Evolutionary conservation across 1,140 invertebrate genomes (phyloP).

Genomic region (Pseudomyrmex flavicornis): DNA sequence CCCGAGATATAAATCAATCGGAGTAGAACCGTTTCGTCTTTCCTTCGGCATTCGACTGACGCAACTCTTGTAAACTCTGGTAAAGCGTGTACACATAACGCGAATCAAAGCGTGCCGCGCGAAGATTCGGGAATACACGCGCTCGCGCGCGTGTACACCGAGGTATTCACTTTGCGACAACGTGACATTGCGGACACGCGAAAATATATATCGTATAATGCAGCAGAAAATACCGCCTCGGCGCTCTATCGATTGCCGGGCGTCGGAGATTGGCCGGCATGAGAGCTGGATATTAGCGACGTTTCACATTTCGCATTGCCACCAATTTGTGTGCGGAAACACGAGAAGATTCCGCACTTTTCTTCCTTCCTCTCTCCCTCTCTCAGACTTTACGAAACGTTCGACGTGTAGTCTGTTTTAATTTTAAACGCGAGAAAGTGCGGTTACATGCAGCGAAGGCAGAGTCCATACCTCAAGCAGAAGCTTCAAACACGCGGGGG

Average conservation of each 20-base stretch:
- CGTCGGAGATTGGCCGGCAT: not conserved
- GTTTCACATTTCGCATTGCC: not conserved
- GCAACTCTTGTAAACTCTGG: not conserved
- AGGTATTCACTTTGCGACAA: not conserved
- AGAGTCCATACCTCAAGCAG: too few species aligned
- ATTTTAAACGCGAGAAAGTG: not conserved
- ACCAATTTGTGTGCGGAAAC: not conserved
- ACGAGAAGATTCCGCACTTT: not conserved
- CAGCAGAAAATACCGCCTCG: not conserved
- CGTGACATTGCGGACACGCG: not conserved
- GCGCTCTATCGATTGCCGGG: conserved; percentile 2
- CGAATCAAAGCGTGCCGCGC: not conserved
- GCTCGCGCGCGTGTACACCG: too few species aligned
- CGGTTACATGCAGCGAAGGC: not conserved
- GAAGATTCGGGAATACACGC: not conserved
- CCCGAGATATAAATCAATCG: too few species aligned
- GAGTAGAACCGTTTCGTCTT: too few species aligned
- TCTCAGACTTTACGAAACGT: too few species aligned
- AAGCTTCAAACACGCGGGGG: too few species aligned
- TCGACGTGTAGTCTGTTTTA: not conserved
- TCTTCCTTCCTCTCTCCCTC: not conserved
- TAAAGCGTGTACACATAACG: too few species aligned
- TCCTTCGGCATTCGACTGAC: not conserved
- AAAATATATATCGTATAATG: conserved; percentile 30
- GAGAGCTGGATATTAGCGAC: not conserved